Evolutionary conservation across 2,113 vertebrate genomes (phyloP), one percentile per base, ranked within the genome.

Genomic region (Xenotilapia flavipinnis): DNA sequence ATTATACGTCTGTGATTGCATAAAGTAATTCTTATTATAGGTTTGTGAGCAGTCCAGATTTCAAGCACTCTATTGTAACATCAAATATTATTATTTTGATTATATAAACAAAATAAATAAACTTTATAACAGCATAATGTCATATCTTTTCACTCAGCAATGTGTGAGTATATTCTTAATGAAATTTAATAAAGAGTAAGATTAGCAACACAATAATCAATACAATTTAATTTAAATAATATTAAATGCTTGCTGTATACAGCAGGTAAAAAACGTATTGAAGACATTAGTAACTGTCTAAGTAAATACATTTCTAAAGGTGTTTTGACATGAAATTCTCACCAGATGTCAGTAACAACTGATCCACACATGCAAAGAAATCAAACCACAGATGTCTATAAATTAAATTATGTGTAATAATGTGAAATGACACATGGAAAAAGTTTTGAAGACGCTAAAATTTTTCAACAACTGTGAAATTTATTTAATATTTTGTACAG

Each of bases 371-470:
- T 65, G 17, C 60, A 36, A 65, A 36, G 60, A 65, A 65, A 12
- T 65, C 9, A 2, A 65, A n/a, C 31, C 17, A 65, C 31, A 36
- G 60, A 65, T n/a, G 60, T 65, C 60, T 65, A 12, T 36, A 6
- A 60, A 60, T 33, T 17, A 31, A 31, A 31, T 31, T 60, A 33
- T 60, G 56, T 60, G 8, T 33, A 60, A 36, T 36, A 36, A 62
- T 62, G 58, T 36, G 31, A 62, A 62, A 62, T 1, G 58, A 36
- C 58, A 36, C 58, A 33, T 0, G 0, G 58, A n/a, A 62, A 7
- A 12, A n/a, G 58, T 62, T 0, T 7, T 62, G 31, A 62, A 36
- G 6, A 36, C 0, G 0, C 58, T 12, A 9, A 62, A 4, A 62
- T 1, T n/a, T 62, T 62, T 36, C 31, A 62, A 36, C 31, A 0